phyloP scores from a whole-genome alignment of 2,113 vertebrate genomes.

The Clinocottus analis region DNA sequence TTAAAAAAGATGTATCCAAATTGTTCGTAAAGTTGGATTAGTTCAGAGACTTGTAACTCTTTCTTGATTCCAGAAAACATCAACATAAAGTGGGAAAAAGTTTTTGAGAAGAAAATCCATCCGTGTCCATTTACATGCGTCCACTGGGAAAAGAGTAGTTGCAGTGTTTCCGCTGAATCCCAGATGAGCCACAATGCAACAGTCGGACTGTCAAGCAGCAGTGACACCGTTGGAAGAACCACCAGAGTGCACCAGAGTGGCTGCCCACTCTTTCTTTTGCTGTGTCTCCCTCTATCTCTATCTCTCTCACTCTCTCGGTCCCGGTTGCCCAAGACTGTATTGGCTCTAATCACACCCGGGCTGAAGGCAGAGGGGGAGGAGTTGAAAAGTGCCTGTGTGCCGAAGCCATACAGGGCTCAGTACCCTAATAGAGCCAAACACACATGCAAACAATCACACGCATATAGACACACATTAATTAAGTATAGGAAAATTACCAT shows the following conservation, averaged over 20 bases:
- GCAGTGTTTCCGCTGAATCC: slow-evolving; percentile 32
- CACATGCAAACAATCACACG: slow-evolving; percentile 21
- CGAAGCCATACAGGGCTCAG: slow-evolving; percentile 54
- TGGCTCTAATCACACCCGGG: slow-evolving; percentile 73
- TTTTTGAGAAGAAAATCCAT: slow-evolving; percentile 29
- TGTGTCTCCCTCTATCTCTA: slow-evolving; percentile 41
- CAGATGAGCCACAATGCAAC: slow-evolving; percentile 53
- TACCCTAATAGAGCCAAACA: slow-evolving; percentile 29
- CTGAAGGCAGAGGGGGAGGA: slow-evolving; percentile 74
- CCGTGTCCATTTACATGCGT: slow-evolving; percentile 47
- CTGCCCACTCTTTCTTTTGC: slow-evolving; percentile 67
- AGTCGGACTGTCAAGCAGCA: slow-evolving; percentile 70
- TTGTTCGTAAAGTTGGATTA: slow-evolving; percentile 29
- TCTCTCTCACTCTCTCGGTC: slow-evolving; percentile 45
- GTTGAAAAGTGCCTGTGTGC: slow-evolving; percentile 64
- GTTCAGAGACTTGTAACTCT: slow-evolving; percentile 32
- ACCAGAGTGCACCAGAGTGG: slow-evolving; percentile 75
- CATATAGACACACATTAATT: not conserved
- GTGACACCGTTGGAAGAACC: slow-evolving; percentile 72
- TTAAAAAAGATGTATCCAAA: slow-evolving; percentile 54
- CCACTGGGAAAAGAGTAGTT: slow-evolving; percentile 37
- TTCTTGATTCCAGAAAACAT: slow-evolving; percentile 34
- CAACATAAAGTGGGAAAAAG: slow-evolving; percentile 36
- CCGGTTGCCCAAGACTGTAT: slow-evolving; percentile 73
- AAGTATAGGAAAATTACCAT: not conserved